Percentiles rank a stretch among this genome's conserved stretches.
Evolutionary conservation across 2,888 invertebrate genomes (phyloP).

Genomic region (Drosophila siamana): DNA sequence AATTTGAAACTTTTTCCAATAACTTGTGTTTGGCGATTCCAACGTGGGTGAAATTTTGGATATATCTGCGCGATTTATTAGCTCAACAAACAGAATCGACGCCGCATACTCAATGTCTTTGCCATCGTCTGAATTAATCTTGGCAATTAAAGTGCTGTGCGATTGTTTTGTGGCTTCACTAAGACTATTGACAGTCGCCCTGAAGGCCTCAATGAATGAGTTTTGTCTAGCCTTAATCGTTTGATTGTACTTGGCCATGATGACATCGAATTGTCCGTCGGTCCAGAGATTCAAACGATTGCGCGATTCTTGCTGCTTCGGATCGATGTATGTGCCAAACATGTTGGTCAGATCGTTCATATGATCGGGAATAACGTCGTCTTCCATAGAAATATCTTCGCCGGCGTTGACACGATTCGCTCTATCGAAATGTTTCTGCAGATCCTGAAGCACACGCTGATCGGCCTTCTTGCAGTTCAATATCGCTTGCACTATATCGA

Average conservation of each 20-base stretch:
- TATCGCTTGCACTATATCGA: too few species aligned
- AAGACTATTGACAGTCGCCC: neutral
- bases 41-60: too few species aligned
- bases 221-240: neutral
- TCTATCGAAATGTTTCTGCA: neutral
- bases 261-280: too few species aligned
- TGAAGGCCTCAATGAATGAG: neutral
- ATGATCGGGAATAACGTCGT: neutral
- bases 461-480: neutral
- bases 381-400: neutral
- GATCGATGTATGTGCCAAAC: neutral
- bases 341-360: neutral
- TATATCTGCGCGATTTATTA: too few species aligned
- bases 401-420: neutral
- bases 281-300: too few species aligned
- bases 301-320: neutral
- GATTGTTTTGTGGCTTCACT: neutral
- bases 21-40: too few species aligned
- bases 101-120: too few species aligned
- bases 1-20: too few species aligned
- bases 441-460: neutral
- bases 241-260: too few species aligned
- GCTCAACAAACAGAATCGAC: too few species aligned
- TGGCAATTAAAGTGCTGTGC: neutral
- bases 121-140: neutral